Base-by-base conservation (phyloP, 2,797 vertebrate genomes). In the Alectoris magna region DNA sequence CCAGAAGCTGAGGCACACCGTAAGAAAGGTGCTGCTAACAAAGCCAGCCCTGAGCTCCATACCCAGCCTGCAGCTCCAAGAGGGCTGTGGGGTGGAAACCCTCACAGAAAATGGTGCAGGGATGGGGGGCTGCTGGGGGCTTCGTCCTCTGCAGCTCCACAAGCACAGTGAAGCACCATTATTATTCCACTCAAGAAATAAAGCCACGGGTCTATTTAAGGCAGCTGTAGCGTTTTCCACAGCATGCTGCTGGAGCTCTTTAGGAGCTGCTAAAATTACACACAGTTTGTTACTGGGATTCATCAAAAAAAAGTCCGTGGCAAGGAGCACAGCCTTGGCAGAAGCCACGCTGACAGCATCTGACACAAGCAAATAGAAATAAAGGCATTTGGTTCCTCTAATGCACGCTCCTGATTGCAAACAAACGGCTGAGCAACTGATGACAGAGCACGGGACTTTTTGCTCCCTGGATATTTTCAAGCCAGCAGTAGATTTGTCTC, bases 221-320 rank as follows among this genome's bases (percentile, higher is more conserved):
- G 75, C 70, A 91, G 90, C 86, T 93, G 63, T 86, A 74, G 38
- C 43, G 39, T 84, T 49, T 78, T 83, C 88, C 70, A 44, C 79
- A 81, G 79, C 70, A 74, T 0, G 0, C 11, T 8, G 34, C 68
- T 82, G 81, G 58, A 89, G 78, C 92, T 87, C 64, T 82, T 87
- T 29, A 82, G 72, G 4, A 79, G 81, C 4, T 88, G 64, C 78
- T 95, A 94, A 89, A 94, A 89, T 89, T 91, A 84, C 68, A 56
- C 43, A 48, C 58, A 41, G 73, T 73, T 90, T 59, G 43, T 73
- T 80, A 91, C 36, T 84, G 95, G 69, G 81, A 85, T 69, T 91
- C 73, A 68, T 79, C 39, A 92, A 26, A 73, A 72, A 72, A 81
- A 78, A 55, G 71, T 31, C 71, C 59, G 90, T 63, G 75, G 72